These are phyloP conservation scores for Chaetoderma sp. DNA, from an alignment of 2,888 invertebrate genomes.

Conservation along the genomic window DNA sequence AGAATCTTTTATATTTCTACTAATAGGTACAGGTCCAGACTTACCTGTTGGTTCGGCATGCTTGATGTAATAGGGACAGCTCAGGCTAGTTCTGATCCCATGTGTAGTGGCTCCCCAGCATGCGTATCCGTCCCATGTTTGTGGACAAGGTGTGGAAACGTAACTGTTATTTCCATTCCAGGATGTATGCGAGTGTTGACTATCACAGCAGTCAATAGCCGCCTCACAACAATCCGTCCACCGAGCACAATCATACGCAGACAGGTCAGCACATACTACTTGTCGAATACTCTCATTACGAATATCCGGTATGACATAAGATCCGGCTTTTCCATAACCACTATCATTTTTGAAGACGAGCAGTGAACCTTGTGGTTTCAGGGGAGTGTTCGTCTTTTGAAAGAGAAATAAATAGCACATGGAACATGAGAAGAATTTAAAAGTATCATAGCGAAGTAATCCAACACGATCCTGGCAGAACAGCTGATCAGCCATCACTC, in stretches of 20 bases:
- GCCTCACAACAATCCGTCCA: slow-evolving; percentile 46
- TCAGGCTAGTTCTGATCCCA: slow-evolving; percentile 50
- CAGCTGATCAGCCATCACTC: no score
- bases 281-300: slow-evolving; percentile 32
- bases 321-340: no score
- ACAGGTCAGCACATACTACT: slow-evolving; percentile 38
- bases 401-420: slow-evolving; percentile 50
- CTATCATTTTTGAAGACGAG: no score
- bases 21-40: no score
- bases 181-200: slow-evolving; percentile 30
- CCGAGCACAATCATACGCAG: slow-evolving; percentile 34
- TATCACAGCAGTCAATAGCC: slow-evolving; percentile 42
- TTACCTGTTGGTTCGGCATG: background rate
- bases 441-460: slow-evolving; percentile 27
- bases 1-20: no score
- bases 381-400: slow-evolving; percentile 9
- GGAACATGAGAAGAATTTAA: slow-evolving; percentile 41
- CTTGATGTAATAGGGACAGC: slow-evolving; percentile 36
- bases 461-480: slow-evolving; percentile 40
- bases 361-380: background rate
- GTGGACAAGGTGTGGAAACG: slow-evolving; percentile 39
- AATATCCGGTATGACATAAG: slow-evolving; percentile 32
- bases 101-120: slow-evolving; percentile 47
- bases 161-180: background rate
- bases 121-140: slow-evolving; percentile 56